phyloP scores from a whole-genome alignment of 2,113 vertebrate species.

The Forbesichthys papilliferus region DNA sequence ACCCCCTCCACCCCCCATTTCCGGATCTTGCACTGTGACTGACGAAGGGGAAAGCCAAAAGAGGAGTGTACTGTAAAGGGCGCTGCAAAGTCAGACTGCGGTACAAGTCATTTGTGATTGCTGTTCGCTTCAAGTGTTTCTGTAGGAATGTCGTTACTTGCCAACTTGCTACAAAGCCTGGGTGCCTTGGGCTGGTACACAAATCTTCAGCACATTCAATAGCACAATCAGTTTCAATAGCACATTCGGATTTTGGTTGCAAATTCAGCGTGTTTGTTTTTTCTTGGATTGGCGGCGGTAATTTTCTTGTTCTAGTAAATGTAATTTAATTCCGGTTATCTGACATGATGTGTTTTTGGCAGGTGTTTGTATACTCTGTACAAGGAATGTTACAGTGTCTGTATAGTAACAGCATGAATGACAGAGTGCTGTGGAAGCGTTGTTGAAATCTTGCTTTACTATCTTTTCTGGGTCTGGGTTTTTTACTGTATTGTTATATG shows the following conservation, averaged over 20 bases:
- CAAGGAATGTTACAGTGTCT: constrained; percentile 77
- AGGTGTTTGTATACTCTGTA: constrained; percentile 81
- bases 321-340: constrained; percentile 63
- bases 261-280: constrained; percentile 58
- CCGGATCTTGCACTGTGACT: constrained; percentile 81
- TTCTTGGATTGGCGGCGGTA: constrained; percentile 25
- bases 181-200: constrained; percentile 84
- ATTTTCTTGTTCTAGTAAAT: constrained; percentile 65
- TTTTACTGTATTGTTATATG: constrained; percentile 85
- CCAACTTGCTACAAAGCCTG: constrained; percentile 83
- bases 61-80: constrained; percentile 56
- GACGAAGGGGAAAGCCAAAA: constrained; percentile 50
- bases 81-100: constrained; percentile 66
- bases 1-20: constrained; percentile 19
- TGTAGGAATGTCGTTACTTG: constrained; percentile 80
- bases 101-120: constrained; percentile 63
- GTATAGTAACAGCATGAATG: constrained; percentile 81
- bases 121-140: constrained; percentile 73
- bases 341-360: constrained; percentile 68
- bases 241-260: constrained; percentile 64
- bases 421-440: constrained; percentile 77
- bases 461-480: constrained; percentile 79
- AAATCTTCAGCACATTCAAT: constrained; percentile 64
- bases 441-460: constrained; percentile 74
- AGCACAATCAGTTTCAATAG: neutral